Evolutionary conservation across 2,113 vertebrate species (phyloP), one percentile per base, ranked within the genome.

Genomic region (Dicerorhinus sumatrensis): DNA sequence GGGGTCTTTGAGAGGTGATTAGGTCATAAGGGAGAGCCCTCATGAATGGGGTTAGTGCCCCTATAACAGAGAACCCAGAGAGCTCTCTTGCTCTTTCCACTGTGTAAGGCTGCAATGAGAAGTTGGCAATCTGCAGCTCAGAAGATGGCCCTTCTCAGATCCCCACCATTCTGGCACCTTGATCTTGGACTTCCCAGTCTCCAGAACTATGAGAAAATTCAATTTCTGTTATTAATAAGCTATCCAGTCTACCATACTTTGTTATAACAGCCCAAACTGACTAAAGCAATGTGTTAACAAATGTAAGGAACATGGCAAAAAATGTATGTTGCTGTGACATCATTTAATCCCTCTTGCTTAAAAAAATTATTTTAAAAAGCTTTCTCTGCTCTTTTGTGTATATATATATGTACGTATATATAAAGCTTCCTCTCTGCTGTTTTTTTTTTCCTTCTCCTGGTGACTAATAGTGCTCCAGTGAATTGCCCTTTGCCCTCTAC

Each of bases 381-480:
- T 54, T 54, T 54, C 51, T 54, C 51, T 54, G 51, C 51, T 54
- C 9, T 48, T 58, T 58, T 58, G 48, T 48, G 4, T 48, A 60
- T 69, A 10, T 67, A 9, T 25, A 12, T 58, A 17, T 18, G 4
- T 72, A 56, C 31, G 3, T 29, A 39, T 46, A 56, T 21, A 18
- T 31, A 83, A 31, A 29, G 5, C 42, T 42, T 5, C 65, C 62
- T 48, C 9, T 62, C 7, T 73, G 31, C 20, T 90, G 5, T 5
- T 0, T 12, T n/a, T 31, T 58, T 70, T 23, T 12, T 42, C 5
- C 13, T 2, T 4, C 29, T 18, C 9, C 33, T 16, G 4, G 13
- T 63, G 10, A 46, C 16, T 79, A 58, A 48, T 39, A 11, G 11
- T 82, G 10, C 11, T 91, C 42, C 14, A 58, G 14, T 56, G 39